Evolutionary conservation across 2,113 vertebrate species (phyloP).

Genomic region (Eulemur rufifrons): DNA sequence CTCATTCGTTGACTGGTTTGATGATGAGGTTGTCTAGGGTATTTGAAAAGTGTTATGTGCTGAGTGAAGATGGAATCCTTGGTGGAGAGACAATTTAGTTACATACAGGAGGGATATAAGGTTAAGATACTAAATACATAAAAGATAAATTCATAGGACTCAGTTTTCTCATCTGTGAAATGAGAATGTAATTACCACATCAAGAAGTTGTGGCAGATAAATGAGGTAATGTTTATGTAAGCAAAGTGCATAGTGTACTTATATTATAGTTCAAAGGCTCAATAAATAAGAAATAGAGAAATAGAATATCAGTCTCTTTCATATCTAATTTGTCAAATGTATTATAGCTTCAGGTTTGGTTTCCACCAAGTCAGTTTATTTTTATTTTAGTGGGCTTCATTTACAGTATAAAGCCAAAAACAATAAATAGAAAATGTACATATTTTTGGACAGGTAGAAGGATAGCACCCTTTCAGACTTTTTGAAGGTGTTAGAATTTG

Average conservation of each 20-base stretch:
- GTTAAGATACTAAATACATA: not conserved
- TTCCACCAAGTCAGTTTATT: not conserved
- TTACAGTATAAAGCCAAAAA: not conserved
- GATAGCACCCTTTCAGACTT: not conserved
- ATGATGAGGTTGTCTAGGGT: not conserved
- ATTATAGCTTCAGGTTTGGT: not conserved
- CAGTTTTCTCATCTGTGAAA: conserved; percentile 1
- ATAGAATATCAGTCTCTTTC: not conserved
- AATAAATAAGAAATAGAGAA: not conserved
- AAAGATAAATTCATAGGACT: not conserved
- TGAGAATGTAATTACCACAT: not conserved
- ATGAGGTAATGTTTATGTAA: not conserved
- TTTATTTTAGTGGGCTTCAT: not conserved
- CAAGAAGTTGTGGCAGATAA: not conserved
- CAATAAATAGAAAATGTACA: not conserved
- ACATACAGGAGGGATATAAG: not conserved
- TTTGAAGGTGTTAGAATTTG: not conserved
- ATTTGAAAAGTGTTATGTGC: not conserved
- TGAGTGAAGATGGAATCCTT: not conserved
- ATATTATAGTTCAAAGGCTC: not conserved
- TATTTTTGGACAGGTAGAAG: not conserved
- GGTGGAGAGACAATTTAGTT: not conserved
- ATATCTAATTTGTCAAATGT: not conserved
- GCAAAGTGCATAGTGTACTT: not conserved
- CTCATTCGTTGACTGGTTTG: not conserved